Evolutionary conservation across 2,797 vertebrate genomes (phyloP).

Genomic region (Lacerta agilis): DNA sequence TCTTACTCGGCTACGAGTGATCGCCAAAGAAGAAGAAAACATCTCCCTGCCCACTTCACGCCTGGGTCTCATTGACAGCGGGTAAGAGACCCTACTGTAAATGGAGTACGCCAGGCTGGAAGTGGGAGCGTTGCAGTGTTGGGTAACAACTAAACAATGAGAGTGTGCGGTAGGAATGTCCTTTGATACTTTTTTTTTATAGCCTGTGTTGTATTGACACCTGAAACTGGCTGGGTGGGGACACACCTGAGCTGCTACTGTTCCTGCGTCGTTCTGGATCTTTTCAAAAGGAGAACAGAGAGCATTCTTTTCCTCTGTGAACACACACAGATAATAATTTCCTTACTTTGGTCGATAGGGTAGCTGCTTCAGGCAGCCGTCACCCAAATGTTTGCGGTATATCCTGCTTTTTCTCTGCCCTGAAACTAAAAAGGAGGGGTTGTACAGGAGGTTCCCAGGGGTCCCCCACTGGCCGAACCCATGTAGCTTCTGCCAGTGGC

Average conservation of each 20-base stretch:
- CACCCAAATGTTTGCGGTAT: too few species aligned
- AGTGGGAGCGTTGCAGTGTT: background rate
- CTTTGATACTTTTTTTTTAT: background rate
- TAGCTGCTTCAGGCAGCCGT: background rate
- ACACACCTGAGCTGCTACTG: background rate
- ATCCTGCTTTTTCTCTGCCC: background rate
- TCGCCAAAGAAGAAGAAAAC: background rate
- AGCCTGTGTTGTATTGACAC: slow-evolving; percentile 4
- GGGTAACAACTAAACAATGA: background rate
- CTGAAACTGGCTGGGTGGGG: background rate
- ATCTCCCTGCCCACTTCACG: background rate
- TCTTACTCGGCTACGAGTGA: too few species aligned
- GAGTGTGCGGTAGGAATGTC: background rate
- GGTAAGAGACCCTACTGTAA: background rate
- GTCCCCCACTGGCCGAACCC: background rate
- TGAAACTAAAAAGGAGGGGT: too few species aligned
- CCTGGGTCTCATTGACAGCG: background rate
- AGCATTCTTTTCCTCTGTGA: background rate
- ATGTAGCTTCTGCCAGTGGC: background rate
- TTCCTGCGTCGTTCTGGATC: background rate
- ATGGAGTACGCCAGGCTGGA: background rate
- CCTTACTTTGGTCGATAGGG: background rate
- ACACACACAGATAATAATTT: background rate
- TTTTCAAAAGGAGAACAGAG: background rate
- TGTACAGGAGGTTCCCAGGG: too few species aligned